These are phyloP conservation scores for Drosophila sucinea DNA, from an alignment of 1,140 invertebrate genomes.

Conservation along the genomic window DNA sequence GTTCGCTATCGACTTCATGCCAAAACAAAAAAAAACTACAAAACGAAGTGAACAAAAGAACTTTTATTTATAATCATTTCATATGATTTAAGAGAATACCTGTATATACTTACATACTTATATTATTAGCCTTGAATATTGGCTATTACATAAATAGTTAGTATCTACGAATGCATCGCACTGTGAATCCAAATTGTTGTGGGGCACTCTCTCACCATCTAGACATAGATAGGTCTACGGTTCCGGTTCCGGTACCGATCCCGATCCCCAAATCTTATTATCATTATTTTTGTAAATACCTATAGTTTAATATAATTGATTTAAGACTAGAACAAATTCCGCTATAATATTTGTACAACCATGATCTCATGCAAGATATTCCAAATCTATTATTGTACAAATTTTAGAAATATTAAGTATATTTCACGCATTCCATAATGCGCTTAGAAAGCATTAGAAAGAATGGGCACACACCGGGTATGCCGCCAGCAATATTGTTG, in stretches of 20 bases:
- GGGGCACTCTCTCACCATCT: not conserved
- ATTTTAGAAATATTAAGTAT: not conserved
- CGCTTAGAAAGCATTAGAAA: not conserved
- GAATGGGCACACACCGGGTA: not conserved
- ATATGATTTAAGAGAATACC: slow-evolving; percentile 4
- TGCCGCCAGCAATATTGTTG: not conserved
- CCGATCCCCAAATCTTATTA: not conserved
- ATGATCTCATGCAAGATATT: no score
- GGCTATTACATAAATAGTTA: slow-evolving; percentile 3
- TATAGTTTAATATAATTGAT: not conserved
- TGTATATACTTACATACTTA: slow-evolving; percentile 1
- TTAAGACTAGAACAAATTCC: not conserved
- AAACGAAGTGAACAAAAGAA: slow-evolving; percentile 5
- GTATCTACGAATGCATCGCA: not conserved
- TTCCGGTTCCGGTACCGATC: not conserved
- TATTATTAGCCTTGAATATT: not conserved
- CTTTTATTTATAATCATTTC: slow-evolving; percentile 23
- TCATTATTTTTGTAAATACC: not conserved
- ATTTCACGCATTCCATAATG: not conserved
- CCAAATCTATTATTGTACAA: not conserved
- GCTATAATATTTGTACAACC: not conserved
- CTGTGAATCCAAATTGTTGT: not conserved
- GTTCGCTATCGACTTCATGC: slow-evolving; percentile 41
- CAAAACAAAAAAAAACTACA: slow-evolving; percentile 27
- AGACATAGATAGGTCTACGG: no score